Evolutionary conservation across 2,113 vertebrate genomes (phyloP).

Genomic region (Ammodytes marinus): DNA sequence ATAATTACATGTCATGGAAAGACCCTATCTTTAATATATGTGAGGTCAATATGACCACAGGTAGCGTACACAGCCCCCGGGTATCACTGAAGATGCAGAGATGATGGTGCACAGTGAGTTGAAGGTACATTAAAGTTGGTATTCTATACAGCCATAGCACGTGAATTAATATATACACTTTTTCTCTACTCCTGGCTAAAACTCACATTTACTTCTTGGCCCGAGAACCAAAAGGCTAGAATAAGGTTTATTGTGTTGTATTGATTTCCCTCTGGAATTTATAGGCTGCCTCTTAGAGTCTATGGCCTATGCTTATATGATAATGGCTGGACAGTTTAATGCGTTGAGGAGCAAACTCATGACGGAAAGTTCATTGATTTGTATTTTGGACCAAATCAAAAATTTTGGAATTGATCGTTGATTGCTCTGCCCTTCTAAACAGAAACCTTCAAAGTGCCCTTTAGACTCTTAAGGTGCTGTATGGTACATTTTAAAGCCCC

Average conservation of each 20-base stretch:
- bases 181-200: slow-evolving; percentile 2
- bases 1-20: neutral
- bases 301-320: slow-evolving; percentile 37
- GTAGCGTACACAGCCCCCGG: slow-evolving; percentile 1
- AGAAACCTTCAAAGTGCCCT: slow-evolving; percentile 23
- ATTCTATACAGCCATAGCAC: slow-evolving; percentile 8
- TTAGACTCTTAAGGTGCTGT: neutral
- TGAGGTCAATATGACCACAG: slow-evolving; percentile 12
- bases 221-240: slow-evolving; percentile 31
- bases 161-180: neutral
- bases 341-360: slow-evolving; percentile 14
- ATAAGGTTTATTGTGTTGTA: slow-evolving; percentile 33
- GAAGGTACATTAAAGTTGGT: slow-evolving; percentile 25
- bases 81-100: slow-evolving; percentile 2
- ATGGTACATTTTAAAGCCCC: neutral
- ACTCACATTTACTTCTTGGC: slow-evolving; percentile 29
- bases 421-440: slow-evolving; percentile 16
- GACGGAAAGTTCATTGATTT: slow-evolving; percentile 33
- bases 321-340: slow-evolving; percentile 37
- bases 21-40: neutral
- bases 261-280: slow-evolving; percentile 45
- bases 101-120: slow-evolving; percentile 31
- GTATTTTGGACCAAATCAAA: slow-evolving; percentile 30
- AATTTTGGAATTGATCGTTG: slow-evolving; percentile 20
- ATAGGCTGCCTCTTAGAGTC: slow-evolving; percentile 21